Percentiles rank a stretch among this genome's conserved stretches.
These are phyloP conservation scores for Eidolon helvum DNA, from an alignment of 2,113 vertebrate genomes.

Conservation along the genomic window DNA sequence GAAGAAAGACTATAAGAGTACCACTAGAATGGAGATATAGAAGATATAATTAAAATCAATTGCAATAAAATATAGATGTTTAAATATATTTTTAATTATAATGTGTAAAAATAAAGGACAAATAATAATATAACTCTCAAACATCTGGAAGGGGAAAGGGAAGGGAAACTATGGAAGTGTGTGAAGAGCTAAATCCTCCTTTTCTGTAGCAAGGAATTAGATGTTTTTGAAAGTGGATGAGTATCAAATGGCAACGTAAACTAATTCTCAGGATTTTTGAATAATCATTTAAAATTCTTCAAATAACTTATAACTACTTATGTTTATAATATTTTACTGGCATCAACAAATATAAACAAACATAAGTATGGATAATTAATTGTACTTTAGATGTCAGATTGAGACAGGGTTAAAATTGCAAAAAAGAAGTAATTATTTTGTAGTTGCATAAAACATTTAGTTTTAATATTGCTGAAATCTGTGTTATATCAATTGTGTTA, in stretches of 20 bases:
- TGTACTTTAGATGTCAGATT: background rate
- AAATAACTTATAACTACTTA: background rate
- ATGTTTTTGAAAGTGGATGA: background rate
- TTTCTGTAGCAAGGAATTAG: background rate
- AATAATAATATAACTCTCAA: background rate
- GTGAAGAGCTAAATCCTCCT: background rate
- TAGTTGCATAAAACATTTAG: background rate
- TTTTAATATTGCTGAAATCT: background rate
- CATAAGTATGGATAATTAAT: background rate
- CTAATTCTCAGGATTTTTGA: background rate
- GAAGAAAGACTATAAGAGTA: background rate
- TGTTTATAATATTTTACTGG: constrained; percentile 49
- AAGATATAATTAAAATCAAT: background rate
- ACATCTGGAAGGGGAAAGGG: background rate
- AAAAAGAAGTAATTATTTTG: background rate
- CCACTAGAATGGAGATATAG: background rate
- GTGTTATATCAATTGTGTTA: background rate
- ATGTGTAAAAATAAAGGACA: background rate
- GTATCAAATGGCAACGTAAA: background rate
- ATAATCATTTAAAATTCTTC: constrained; percentile 42
- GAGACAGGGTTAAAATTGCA: background rate
- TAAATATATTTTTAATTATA: background rate
- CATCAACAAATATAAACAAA: constrained; percentile 42
- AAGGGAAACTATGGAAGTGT: background rate
- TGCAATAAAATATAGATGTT: background rate